Evolutionary conservation across 2,797 vertebrate genomes (phyloP).

Genomic region (Acipenser transmontanus): DNA sequence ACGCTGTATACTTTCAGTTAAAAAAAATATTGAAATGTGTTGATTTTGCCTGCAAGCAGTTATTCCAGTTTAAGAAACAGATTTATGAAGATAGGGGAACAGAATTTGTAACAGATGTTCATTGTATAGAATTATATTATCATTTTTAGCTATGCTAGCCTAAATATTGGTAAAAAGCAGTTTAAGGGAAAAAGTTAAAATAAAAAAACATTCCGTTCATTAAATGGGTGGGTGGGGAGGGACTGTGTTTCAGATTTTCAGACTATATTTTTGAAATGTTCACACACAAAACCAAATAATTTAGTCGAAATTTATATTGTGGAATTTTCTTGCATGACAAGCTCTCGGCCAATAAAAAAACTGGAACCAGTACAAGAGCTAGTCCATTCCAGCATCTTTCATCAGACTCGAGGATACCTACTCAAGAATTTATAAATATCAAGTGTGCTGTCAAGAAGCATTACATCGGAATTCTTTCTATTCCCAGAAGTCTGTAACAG

Average conservation of each 20-base stretch:
- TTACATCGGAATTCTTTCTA: conserved; percentile 13
- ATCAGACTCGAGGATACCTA: conserved; percentile 15
- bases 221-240: background rate
- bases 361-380: conserved; percentile 6
- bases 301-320: background rate
- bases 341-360: conserved; percentile 11
- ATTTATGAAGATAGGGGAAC: too few species aligned
- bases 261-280: background rate
- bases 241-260: background rate
- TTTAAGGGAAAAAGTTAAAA: background rate
- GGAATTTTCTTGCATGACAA: conserved; percentile 21
- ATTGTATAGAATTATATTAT: too few species aligned
- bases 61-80: too few species aligned
- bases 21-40: too few species aligned
- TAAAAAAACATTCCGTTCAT: background rate
- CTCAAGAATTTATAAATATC: conserved; percentile 19
- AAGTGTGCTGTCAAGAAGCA: conserved; percentile 7
- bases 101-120: too few species aligned
- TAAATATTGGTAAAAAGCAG: too few species aligned
- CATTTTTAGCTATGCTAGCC: too few species aligned
- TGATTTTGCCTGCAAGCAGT: too few species aligned
- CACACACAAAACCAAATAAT: background rate
- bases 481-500: background rate
- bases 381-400: conserved; percentile 17
- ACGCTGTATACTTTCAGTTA: too few species aligned